Percentiles rank a stretch among this genome's conserved stretches.
Evolutionary conservation across 2,888 invertebrate genomes (phyloP).

Genomic region (Coelinius sp.): DNA sequence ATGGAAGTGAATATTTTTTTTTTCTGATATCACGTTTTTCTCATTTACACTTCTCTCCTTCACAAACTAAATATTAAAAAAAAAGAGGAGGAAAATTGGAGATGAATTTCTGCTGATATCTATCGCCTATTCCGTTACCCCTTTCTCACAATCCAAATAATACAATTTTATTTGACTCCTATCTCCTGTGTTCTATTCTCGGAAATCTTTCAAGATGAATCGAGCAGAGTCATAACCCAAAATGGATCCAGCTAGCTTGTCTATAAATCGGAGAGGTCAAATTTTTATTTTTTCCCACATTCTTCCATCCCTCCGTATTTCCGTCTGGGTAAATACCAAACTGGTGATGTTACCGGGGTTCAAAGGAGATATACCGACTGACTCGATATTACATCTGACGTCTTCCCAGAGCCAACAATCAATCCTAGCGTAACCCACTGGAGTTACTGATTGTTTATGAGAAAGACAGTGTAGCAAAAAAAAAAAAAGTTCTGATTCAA

Average conservation of each 20-base stretch:
- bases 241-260: not conserved
- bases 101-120: not conserved
- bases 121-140: not conserved
- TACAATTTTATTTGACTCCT: not conserved
- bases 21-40: conserved; percentile 6
- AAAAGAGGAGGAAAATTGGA: not conserved
- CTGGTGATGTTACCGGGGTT: conserved; percentile 52
- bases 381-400: not conserved
- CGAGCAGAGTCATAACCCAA: conserved; percentile 38
- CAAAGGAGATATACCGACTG: conserved; percentile 10
- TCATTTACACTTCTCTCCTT: conserved; percentile 5
- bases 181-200: conserved; percentile 24
- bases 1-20: conserved; percentile 1
- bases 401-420: not conserved
- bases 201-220: not conserved
- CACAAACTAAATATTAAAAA: conserved; percentile 8
- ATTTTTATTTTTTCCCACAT: conserved; percentile 38
- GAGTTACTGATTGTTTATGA: too few species aligned
- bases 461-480: too few species aligned
- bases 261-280: conserved; percentile 47
- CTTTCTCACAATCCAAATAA: not conserved
- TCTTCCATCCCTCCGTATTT: conserved; percentile 40
- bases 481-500: too few species aligned
- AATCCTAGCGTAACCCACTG: too few species aligned
- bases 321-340: conserved; percentile 61